Conservation (phyloP, 2,113 vertebrate genomes). For the Micronycteris hirsuta region DNA sequence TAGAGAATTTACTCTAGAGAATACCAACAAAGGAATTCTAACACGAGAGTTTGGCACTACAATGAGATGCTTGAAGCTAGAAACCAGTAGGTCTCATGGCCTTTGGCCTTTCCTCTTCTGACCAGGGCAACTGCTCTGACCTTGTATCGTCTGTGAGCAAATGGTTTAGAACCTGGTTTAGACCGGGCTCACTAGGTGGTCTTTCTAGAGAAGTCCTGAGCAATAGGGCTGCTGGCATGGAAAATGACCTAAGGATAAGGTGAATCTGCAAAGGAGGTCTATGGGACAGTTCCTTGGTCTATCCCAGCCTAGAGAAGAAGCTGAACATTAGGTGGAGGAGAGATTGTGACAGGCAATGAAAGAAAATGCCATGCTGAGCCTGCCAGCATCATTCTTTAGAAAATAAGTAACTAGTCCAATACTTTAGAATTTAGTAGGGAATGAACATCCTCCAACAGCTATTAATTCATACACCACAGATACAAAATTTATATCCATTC, state of each 20-base stretch:
- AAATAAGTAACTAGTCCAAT: background rate
- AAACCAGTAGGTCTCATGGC: background rate
- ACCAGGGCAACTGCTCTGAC: background rate
- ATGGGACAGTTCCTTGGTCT: background rate
- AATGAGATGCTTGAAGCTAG: background rate
- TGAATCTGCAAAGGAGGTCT: background rate
- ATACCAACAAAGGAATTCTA: background rate
- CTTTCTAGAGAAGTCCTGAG: background rate
- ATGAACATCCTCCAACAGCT: background rate
- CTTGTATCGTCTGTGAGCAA: background rate
- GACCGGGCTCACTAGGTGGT: too few relatives aligned
- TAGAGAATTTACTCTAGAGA: background rate
- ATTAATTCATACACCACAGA: background rate
- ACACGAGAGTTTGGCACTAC: background rate
- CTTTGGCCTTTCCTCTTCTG: background rate
- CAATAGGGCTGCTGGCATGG: background rate
- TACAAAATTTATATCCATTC: background rate
- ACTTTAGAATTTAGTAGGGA: background rate
- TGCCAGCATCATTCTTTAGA: background rate
- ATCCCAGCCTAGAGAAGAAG: background rate
- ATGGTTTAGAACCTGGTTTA: too few relatives aligned
- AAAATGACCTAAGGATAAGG: background rate
- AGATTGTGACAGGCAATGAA: background rate
- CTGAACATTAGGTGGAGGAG: background rate
- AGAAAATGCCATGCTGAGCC: background rate